A percentile compares a stretch with the other conserved stretches of the same genome.
These are phyloP conservation scores for Polydesmus complanatus DNA, from an alignment of 2,888 invertebrate genomes.

Conservation along the genomic window DNA sequence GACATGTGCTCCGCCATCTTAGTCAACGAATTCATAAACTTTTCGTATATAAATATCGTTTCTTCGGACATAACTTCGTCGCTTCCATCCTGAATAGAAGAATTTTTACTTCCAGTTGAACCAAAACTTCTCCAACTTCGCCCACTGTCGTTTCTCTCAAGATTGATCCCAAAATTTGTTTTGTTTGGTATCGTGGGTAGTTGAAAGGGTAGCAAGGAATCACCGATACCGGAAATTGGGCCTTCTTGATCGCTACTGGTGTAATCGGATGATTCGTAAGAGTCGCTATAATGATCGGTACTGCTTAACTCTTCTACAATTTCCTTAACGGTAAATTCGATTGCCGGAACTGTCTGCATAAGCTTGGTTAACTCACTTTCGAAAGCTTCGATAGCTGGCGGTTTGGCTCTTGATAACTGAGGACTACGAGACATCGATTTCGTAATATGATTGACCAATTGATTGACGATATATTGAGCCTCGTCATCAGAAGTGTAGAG, in stretches of 20 bases:
- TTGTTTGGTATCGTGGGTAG: neutral
- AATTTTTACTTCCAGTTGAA: conserved; percentile 3
- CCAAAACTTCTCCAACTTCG: conserved; percentile 8
- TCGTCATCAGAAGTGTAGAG: conserved; percentile 21
- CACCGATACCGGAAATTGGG: no score
- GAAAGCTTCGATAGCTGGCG: conserved; percentile 73
- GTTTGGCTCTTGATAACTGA: conserved; percentile 42
- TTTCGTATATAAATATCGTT: conserved; percentile 73
- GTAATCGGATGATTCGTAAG: conserved; percentile 82
- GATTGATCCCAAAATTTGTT: no score
- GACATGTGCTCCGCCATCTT: conserved; percentile 39
- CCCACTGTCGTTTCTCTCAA: conserved; percentile 7
- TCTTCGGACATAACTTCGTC: conserved; percentile 29
- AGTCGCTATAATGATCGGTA: conserved; percentile 87
- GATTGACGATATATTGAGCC: conserved; percentile 22
- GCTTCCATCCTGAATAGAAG: neutral
- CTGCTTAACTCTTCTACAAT: conserved; percentile 84
- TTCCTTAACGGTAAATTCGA: conserved; percentile 76
- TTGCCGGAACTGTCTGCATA: conserved; percentile 86
- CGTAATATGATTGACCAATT: conserved; percentile 21
- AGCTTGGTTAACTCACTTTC: conserved; percentile 75
- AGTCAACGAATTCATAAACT: conserved; percentile 61
- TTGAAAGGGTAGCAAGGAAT: neutral
- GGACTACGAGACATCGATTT: conserved; percentile 20
- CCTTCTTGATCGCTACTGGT: conserved; percentile 66